Percentiles rank a stretch among this genome's conserved stretches.
These are phyloP conservation scores for Drosophila mimica DNA, from an alignment of 2,888 invertebrate species.

Conservation along the genomic window DNA sequence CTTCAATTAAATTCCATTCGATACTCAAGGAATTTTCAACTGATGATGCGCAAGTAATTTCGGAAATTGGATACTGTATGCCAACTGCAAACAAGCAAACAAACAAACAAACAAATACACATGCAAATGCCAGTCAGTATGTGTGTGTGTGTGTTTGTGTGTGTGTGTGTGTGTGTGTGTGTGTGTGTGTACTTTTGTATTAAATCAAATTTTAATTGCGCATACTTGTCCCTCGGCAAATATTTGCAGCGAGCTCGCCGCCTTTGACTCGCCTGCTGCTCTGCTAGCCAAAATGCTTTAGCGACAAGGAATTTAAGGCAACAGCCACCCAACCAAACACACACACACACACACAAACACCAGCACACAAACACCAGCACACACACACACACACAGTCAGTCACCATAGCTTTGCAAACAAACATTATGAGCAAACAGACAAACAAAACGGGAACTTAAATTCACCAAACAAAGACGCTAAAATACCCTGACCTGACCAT, in stretches of 20 bases:
- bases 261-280: conserved; percentile 68
- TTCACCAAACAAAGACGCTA: conserved; percentile 19
- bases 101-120: conserved; percentile 47
- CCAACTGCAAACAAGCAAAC: conserved; percentile 66
- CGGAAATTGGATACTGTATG: conserved; percentile 83
- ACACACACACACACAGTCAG: conserved; percentile 21
- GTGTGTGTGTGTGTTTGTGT: conserved; percentile 7
- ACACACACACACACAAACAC: conserved; percentile 21
- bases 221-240: conserved; percentile 83
- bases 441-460: conserved; percentile 52
- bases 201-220: conserved; percentile 83
- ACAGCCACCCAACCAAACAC: conserved; percentile 3
- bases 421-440: conserved; percentile 72
- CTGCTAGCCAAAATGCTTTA: conserved; percentile 65
- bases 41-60: conserved; percentile 82
- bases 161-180: conserved; percentile 12
- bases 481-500: conserved; percentile 19
- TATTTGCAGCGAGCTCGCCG: conserved; percentile 79
- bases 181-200: conserved; percentile 64
- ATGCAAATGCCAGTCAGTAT: conserved; percentile 27
- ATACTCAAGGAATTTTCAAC: conserved; percentile 83
- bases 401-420: conserved; percentile 60
- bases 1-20: conserved; percentile 85
- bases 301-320: conserved; percentile 74
- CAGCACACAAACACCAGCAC: conserved; percentile 8